Conservation (phyloP, 37 sponge, comb jelly and placozoan genomes). For the Agelas oroides region DNA sequence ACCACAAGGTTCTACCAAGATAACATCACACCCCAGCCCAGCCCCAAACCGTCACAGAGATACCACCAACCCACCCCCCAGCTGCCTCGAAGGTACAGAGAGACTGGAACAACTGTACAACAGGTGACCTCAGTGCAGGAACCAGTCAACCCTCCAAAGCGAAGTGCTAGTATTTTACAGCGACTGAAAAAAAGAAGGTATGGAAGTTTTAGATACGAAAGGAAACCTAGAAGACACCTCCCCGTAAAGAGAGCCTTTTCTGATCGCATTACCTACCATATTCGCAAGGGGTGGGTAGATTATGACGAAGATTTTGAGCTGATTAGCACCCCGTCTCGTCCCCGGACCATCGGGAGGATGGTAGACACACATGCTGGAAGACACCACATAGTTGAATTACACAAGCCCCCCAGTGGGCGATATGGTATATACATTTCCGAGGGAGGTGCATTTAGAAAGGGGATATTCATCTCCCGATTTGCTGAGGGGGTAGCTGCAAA, state of each 20-base stretch:
- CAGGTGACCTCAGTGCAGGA: background rate
- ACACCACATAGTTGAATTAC: slow-evolving; percentile 31
- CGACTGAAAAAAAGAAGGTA: slow-evolving; percentile 13
- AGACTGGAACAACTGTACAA: background rate
- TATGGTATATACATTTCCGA: slow-evolving; percentile 56
- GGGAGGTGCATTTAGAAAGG: background rate
- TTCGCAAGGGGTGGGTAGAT: slow-evolving; percentile 34
- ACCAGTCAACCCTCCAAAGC: background rate
- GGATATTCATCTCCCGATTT: slow-evolving; percentile 54
- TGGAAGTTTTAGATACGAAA: background rate
- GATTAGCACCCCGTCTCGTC: slow-evolving; percentile 38
- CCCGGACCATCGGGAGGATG: slow-evolving; percentile 35
- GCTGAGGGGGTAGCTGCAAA: slow-evolving; percentile 26
- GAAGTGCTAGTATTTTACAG: slow-evolving; percentile 36
- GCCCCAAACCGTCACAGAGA: background rate
- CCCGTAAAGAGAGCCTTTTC: slow-evolving; percentile 36
- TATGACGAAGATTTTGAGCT: slow-evolving; percentile 40
- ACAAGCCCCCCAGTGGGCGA: slow-evolving; percentile 49
- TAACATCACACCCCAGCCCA: slow-evolving; percentile 23
- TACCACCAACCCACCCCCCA: background rate
- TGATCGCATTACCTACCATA: slow-evolving; percentile 8
- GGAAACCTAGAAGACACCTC: background rate
- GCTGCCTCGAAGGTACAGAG: background rate
- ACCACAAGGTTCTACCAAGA: slow-evolving; percentile 26
- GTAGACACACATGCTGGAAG: slow-evolving; percentile 21